Evolutionary conservation across 2,113 vertebrate genomes (phyloP), one percentile per base, ranked within the genome.

Genomic region (Perognathus longimembris): DNA sequence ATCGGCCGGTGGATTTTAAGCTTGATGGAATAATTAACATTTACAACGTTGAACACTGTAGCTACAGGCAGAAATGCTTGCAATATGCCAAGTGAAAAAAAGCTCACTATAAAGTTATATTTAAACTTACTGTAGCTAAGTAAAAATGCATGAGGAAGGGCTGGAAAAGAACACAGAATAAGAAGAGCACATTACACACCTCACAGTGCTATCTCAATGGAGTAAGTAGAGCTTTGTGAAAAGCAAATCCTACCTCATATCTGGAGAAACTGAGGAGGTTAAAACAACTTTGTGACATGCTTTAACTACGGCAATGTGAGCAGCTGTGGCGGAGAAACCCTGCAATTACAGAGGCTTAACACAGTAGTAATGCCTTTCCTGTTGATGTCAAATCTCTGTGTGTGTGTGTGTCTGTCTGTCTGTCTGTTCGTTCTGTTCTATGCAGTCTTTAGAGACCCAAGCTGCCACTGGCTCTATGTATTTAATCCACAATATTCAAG

Each of bases 11-110:
- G 59, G 24, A 61, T 24, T 24, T 24, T 61, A 61, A 61, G 17
- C 50, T 54, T 54, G 50, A 54, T 54, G 50, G 70, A 83, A 79
- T 89, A 66, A 92, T 91, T 92, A 96, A 87, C 66, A 94, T 91
- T 75, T 86, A 76, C 89, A 95, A 91, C 92, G 92, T 71, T 38
- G 76, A 86, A 78, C 80, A 83, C 66, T 80, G 82, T 80, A 85
- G 90, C 0, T 7, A 73, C 78, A n/a, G 14, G 42, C 81, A 32
- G 67, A 90, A 95, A 91, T 61, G 61, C 61, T 93, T 85, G 76
- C 50, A 54, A 78, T 61, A 30, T 86, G 70, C 73, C 90, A 91
- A 80, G 80, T 79, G 54, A 85, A 85, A 89, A 91, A 67, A n/a
- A 85, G 50, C 40, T 87, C 80, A 95, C 66, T 79, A 67, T 69